phyloP scores from a whole-genome alignment of 2,888 invertebrate species.

The Nemotelus pantherinus region DNA sequence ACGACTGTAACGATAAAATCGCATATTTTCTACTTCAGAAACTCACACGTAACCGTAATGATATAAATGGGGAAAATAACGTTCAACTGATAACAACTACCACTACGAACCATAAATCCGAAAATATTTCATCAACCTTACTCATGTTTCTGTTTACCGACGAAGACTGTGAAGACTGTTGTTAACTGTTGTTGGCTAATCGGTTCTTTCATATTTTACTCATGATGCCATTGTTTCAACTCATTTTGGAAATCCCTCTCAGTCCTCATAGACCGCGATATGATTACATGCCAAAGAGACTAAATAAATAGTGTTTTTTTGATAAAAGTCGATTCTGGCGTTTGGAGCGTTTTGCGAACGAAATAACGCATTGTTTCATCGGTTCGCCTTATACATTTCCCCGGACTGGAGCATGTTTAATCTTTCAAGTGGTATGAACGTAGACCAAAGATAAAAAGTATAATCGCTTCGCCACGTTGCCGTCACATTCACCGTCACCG shows the following conservation, averaged over 20 bases:
- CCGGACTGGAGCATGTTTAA: constrained; percentile 17
- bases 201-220: constrained; percentile 19
- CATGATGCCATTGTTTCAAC: constrained; percentile 13
- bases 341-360: background rate
- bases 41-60: constrained; percentile 11
- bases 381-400: constrained; percentile 24
- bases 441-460: constrained; percentile 38
- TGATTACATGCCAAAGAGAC: background rate
- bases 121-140: constrained; percentile 20
- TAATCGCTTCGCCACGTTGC: constrained; percentile 23
- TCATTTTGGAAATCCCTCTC: constrained; percentile 6
- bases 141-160: constrained; percentile 37
- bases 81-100: constrained; percentile 42
- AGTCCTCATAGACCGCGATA: background rate
- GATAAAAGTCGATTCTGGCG: constrained; percentile 23
- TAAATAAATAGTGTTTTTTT: background rate
- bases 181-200: constrained; percentile 28
- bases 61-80: constrained; percentile 18
- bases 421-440: constrained; percentile 34
- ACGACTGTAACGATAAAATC: too few species aligned
- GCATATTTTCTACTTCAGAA: background rate
- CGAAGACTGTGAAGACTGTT: constrained; percentile 19
- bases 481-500: background rate
- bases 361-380: constrained; percentile 21
- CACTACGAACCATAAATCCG: background rate